Base-by-base conservation (phyloP, 1,140 invertebrate species). In the Drusus annulatus region DNA sequence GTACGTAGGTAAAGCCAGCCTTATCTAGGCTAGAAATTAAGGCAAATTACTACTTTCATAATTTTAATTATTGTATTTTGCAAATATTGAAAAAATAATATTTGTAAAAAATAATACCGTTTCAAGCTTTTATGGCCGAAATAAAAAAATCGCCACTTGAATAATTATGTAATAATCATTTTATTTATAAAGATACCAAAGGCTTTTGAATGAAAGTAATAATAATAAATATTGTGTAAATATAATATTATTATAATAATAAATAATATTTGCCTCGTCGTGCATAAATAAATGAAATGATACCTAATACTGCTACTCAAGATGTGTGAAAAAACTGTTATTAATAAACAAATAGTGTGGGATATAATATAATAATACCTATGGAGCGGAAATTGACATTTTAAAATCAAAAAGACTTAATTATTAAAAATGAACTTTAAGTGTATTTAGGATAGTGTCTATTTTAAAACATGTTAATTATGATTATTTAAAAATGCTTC, bases 391-490 rank as follows among this genome's bases (percentile, higher is more conserved):
- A 17, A 56, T 17, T 60, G 56, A 60, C 56, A 60, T 60, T 60
- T 60, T 21, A 19, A 60, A 60, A 60, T 60, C 36, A 60, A 60
- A 60, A 60, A 60, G 56, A 60, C 56, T 60, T 60, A 60, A 19
- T 60, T 60, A 60, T 17, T 60, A 60, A 60, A 45, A 60, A 60
- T 60, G 56, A 60, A 19, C 17, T 60, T 19, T 21, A 60, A 60
- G 56, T 60, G 56, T 45, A 19, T 60, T 8, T 60, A 60, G 56
- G 23, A 19, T 60, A 60, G 17, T 60, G 23, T 60, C 56, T 60
- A 60, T 60, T 21, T 23, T 60, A 60, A 60, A 60, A 21, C 17
- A 60, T 60, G 23, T 21, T 60, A 23, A 21, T 19, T 60, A 60
- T 60, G 21, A 60, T 60, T 60, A 60, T 60, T 45, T 45, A 19